Conservation (phyloP, 2,797 vertebrate species). For the Mormyrops attenuatus region DNA sequence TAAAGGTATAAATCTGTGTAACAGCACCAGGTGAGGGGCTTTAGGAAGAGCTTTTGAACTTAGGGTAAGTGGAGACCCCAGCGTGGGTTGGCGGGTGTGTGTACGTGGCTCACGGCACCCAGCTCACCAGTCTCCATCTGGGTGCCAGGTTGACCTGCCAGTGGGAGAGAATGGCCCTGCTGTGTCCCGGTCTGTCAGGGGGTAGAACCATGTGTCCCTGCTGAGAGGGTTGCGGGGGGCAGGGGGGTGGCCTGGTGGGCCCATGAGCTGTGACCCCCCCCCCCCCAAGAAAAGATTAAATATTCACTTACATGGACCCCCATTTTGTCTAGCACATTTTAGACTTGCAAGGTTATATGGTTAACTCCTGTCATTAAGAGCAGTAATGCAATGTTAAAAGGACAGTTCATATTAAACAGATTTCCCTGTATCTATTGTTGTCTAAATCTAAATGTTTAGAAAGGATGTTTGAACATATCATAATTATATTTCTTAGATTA, state of each 20-base stretch:
- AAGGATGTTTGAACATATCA: background rate
- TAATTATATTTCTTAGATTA: background rate
- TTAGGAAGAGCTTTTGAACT: background rate
- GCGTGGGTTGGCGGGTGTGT: background rate
- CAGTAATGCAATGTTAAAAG: background rate
- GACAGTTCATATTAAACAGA: background rate
- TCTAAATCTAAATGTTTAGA: background rate
- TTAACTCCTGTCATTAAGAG: background rate
- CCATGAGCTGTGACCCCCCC: conserved; percentile 50
- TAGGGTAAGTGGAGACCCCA: background rate
- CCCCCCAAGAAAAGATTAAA: background rate
- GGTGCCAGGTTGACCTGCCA: conserved; percentile 46
- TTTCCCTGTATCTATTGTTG: background rate
- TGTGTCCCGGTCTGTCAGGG: conserved; percentile 44
- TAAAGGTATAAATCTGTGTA: background rate
- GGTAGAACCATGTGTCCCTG: conserved; percentile 51
- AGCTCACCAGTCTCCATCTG: conserved; percentile 47
- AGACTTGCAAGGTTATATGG: background rate
- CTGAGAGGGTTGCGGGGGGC: conserved; percentile 36
- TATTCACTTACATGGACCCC: background rate
- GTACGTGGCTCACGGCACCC: conserved; percentile 1
- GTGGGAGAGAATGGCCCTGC: conserved; percentile 41
- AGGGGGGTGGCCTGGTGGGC: conserved; percentile 39
- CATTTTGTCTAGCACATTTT: background rate
- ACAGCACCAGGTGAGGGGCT: background rate